Evolutionary conservation across 2,888 invertebrate genomes (phyloP), one percentile per base, ranked within the genome.

Genomic region (Phymatocera aterrima): DNA sequence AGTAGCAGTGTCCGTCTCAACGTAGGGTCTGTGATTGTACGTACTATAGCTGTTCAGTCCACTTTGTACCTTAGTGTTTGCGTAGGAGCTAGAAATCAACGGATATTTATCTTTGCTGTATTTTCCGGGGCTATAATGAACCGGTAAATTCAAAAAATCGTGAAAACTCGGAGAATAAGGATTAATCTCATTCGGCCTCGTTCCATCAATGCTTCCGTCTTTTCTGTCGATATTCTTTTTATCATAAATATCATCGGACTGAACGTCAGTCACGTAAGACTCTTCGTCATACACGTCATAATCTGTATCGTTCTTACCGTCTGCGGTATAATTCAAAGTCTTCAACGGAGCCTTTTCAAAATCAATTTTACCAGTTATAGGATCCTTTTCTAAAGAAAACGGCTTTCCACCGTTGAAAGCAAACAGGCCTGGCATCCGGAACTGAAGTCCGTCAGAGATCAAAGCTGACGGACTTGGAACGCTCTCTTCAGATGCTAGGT

Each of bases 61-160:
- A 48, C 95, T 95, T 86, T 95, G 95, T 34, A 95, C 93, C 87
- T 95, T 95, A 0, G 94, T 92, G 84, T 94, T 95, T 0, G 95
- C 95, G 86, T 95, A 95, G 1, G 94, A 94, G 84, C 93, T 94
- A 0, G 95, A 95, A 77, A 95, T 95, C 75, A 95, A 85, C 0
- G 95, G 95, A 87, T 94, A 94, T 0, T 94, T 94, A 5, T 87
- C 87, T 15, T 86, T 84, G 70, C 80, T 82, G 82, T 94, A 94
- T 86, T 94, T 94, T 40, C 94, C 93, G 0, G 94, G 93, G 12
- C 94, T 94, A 83, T 95, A 95, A 82, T 94, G 94, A 0, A 94
- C 93, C 0, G 95, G 94, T 28, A 95, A 88, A 87, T 95, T 94
- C 0, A 95, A 90, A 83, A 94, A 95, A 83, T 95, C 94, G 83